phyloP scores from a whole-genome alignment of 2,888 invertebrate species.

The Miltochrista miniata region DNA sequence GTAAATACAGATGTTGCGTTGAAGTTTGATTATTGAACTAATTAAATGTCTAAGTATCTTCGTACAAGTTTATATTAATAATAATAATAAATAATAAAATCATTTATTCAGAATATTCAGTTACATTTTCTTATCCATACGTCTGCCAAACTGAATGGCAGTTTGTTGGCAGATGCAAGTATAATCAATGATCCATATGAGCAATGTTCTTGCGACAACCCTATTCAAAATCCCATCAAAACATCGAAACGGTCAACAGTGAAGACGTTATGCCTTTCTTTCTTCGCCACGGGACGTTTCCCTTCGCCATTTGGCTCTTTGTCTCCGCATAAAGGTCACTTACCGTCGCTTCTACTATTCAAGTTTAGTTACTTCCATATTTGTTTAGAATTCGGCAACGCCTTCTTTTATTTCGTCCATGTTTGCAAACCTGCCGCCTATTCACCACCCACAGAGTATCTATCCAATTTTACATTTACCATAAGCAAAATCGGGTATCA shows the following conservation, averaged over 20 bases:
- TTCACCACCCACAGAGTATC: slow-evolving; percentile 70
- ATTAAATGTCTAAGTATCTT: too few relatives aligned
- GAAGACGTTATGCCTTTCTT: slow-evolving; percentile 65
- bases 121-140: too few relatives aligned
- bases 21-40: too few relatives aligned
- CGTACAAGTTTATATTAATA: too few relatives aligned
- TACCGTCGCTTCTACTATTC: slow-evolving; percentile 58
- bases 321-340: slow-evolving; percentile 69
- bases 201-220: slow-evolving; percentile 52
- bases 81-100: too few relatives aligned
- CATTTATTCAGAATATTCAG: too few relatives aligned
- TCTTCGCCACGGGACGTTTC: slow-evolving; percentile 68
- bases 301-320: slow-evolving; percentile 56
- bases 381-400: slow-evolving; percentile 56
- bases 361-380: slow-evolving; percentile 57
- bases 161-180: too few relatives aligned
- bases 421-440: slow-evolving; percentile 78
- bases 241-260: slow-evolving; percentile 62
- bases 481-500: slow-evolving; percentile 9
- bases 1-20: too few relatives aligned
- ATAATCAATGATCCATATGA: too few relatives aligned
- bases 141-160: too few relatives aligned
- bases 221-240: slow-evolving; percentile 49
- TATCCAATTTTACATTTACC: slow-evolving; percentile 30
- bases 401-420: slow-evolving; percentile 64